Conservation (phyloP, 1,140 invertebrate species). For the Drosophila athabasca region DNA sequence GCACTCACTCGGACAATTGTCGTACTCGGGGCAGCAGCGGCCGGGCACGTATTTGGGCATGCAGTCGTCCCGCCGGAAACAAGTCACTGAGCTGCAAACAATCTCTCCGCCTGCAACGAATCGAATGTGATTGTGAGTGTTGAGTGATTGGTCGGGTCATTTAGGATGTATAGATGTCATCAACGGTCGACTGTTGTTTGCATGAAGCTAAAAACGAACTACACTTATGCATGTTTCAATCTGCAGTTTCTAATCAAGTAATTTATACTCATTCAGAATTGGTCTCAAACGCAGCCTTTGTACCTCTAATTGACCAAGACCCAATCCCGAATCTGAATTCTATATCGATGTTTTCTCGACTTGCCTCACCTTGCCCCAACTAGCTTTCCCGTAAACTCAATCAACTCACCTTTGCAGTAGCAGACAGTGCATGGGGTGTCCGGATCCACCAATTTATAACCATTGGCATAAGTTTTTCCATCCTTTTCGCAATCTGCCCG, state of each 20-base stretch:
- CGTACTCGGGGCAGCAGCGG: constrained; percentile 91
- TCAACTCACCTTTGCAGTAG: constrained; percentile 87
- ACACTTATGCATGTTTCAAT: too few relatives aligned
- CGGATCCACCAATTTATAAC: constrained; percentile 88
- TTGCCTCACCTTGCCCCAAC: neutral
- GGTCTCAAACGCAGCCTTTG: too few relatives aligned
- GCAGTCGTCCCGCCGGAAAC: constrained; percentile 90
- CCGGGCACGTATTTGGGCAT: constrained; percentile 87
- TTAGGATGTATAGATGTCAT: too few relatives aligned
- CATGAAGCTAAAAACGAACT: too few relatives aligned
- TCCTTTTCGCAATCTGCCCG: constrained; percentile 89
- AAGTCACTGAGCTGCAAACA: constrained; percentile 89
- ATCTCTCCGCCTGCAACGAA: constrained; percentile 86
- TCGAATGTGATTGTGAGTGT: constrained; percentile 6
- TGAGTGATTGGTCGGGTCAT: neutral
- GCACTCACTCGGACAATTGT: constrained; percentile 89
- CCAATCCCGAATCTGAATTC: too few relatives aligned
- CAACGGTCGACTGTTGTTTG: too few relatives aligned
- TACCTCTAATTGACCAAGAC: too few relatives aligned
- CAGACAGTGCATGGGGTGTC: constrained; percentile 90
- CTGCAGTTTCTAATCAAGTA: too few relatives aligned
- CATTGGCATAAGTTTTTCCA: constrained; percentile 89
- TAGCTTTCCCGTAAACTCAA: neutral
- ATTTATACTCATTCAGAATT: too few relatives aligned
- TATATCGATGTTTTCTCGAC: too few relatives aligned